phyloP scores from a whole-genome alignment of 2,113 vertebrate genomes.

The Proteles cristata region DNA sequence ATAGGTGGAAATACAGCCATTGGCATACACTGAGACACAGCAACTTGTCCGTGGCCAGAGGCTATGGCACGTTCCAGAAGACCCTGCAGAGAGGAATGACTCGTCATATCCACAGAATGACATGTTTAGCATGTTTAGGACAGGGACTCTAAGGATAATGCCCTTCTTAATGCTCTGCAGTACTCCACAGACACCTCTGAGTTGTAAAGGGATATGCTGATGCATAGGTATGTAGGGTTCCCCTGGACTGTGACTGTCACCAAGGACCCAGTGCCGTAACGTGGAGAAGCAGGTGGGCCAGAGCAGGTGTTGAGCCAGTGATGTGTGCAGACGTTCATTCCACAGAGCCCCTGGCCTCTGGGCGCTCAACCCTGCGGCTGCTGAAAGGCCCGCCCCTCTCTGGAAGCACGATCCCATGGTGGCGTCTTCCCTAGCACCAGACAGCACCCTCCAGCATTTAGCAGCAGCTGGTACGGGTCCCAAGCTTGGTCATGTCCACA shows the following conservation, averaged over 20 bases:
- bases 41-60: neutral
- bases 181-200: neutral
- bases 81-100: neutral
- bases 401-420: neutral
- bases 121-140: neutral
- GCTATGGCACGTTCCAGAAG: neutral
- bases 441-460: neutral
- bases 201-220: neutral
- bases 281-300: neutral
- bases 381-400: neutral
- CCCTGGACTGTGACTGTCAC: neutral
- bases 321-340: neutral
- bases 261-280: neutral
- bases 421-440: fast-evolving
- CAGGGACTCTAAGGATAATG: neutral
- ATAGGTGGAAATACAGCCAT: neutral
- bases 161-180: neutral
- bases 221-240: neutral
- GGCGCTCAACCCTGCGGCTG: neutral
- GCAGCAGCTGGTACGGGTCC: neutral
- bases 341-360: neutral
- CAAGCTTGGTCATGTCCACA: neutral
- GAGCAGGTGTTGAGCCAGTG: neutral
- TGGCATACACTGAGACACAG: neutral
- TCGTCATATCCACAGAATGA: neutral